Conservation (phyloP, 2,113 vertebrate species). For the Tragulus kanchil region DNA sequence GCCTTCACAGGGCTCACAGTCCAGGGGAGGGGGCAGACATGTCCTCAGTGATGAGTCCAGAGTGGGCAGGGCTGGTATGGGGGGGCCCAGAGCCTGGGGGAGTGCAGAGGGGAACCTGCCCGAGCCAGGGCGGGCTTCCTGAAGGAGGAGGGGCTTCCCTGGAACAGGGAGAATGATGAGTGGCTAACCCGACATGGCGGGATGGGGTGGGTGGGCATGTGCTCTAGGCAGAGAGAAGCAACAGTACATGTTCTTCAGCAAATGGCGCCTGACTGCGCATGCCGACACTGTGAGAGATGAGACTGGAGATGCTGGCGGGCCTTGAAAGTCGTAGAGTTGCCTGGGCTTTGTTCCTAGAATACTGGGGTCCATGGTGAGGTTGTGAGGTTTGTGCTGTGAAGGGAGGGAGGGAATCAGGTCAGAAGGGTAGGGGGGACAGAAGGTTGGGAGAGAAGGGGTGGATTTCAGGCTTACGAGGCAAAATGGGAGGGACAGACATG, state of each 20-base stretch:
- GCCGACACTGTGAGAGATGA: not conserved
- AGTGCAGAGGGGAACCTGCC: not conserved
- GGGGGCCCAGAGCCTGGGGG: not conserved
- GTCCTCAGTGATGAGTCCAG: not conserved
- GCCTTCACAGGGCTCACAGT: not conserved
- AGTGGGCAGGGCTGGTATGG: not conserved
- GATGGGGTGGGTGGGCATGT: not conserved
- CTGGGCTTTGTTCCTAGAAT: not conserved
- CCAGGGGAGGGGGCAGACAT: not conserved
- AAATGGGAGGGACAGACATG: no score
- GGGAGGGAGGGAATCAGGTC: not conserved
- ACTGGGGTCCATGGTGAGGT: not conserved
- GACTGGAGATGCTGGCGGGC: not conserved
- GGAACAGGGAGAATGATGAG: not conserved
- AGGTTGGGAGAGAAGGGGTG: no score
- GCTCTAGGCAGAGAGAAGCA: not conserved
- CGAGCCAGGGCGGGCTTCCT: not conserved
- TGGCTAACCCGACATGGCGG: not conserved
- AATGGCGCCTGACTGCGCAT: no score
- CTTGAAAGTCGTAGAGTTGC: not conserved
- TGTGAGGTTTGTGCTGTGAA: not conserved
- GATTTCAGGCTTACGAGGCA: not conserved
- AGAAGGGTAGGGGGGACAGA: not conserved
- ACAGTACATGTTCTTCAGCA: not conserved
- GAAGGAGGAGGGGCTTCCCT: not conserved